A percentile compares a stretch with the other conserved stretches of the same genome.
These are phyloP conservation scores for Drosophila miranda DNA, from an alignment of 1,140 invertebrate genomes.

Conservation along the genomic window DNA sequence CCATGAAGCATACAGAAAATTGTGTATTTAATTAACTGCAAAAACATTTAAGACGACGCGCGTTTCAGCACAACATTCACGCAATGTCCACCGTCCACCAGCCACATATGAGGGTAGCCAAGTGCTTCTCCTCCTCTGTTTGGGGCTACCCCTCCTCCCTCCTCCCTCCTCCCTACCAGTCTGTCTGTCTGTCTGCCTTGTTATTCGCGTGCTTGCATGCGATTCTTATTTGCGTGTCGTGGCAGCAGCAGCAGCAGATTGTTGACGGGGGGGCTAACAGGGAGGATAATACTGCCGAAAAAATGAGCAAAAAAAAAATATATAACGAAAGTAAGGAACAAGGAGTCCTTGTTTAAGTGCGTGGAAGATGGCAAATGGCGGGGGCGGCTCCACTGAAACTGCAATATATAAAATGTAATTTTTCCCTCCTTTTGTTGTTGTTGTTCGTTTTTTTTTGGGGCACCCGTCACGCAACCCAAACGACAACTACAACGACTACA, in stretches of 20 bases:
- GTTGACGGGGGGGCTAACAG: slow-evolving; percentile 11
- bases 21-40: slow-evolving; percentile 75
- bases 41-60: slow-evolving; percentile 71
- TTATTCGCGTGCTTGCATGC: slow-evolving; percentile 72
- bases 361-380: slow-evolving; percentile 32
- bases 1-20: slow-evolving; percentile 42
- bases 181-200: slow-evolving; percentile 27
- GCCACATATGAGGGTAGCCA: not conserved
- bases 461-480: slow-evolving; percentile 49
- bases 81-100: slow-evolving; percentile 36
- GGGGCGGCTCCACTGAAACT: slow-evolving; percentile 13
- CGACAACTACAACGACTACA: slow-evolving; percentile 23
- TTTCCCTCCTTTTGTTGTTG: slow-evolving; percentile 31
- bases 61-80: slow-evolving; percentile 65
- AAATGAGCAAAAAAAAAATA: slow-evolving; percentile 36
- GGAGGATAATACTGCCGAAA: slow-evolving; percentile 39
- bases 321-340: not conserved
- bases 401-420: slow-evolving; percentile 68
- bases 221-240: slow-evolving; percentile 73
- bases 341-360: slow-evolving; percentile 52
- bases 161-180: not conserved
- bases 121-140: not conserved
- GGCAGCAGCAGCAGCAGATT: slow-evolving; percentile 34
- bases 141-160: not conserved
- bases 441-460: slow-evolving; percentile 4